A percentile compares a stretch with the other conserved stretches of the same genome.
Evolutionary conservation across 2,888 invertebrate genomes (phyloP).

Genomic region (Drosophila paranaensis): DNA sequence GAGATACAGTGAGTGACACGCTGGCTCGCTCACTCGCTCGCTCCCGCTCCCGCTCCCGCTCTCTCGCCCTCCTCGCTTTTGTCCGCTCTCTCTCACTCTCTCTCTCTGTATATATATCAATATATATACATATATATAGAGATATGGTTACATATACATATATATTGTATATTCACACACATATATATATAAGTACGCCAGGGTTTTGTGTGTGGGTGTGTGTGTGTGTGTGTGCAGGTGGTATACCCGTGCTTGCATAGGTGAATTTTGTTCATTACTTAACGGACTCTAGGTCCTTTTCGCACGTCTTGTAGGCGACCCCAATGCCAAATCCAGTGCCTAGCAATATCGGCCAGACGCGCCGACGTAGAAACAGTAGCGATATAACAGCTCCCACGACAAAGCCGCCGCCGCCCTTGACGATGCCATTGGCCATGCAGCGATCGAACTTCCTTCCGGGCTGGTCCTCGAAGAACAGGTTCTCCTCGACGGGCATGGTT

Average conservation of each 20-base stretch:
- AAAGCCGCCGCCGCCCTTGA: constrained; percentile 72
- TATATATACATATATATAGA: too few relatives aligned
- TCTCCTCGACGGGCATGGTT: constrained; percentile 48
- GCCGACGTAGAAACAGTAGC: constrained; percentile 65
- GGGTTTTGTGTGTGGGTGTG: not conserved
- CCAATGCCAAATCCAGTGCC: constrained; percentile 73
- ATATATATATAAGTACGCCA: not conserved
- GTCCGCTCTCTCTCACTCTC: too few relatives aligned
- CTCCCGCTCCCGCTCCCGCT: not conserved
- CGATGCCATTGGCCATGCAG: constrained; percentile 67
- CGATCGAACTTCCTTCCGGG: constrained; percentile 58
- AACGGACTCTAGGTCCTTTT: constrained; percentile 55
- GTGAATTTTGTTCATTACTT: constrained; percentile 30
- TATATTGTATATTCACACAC: not conserved
- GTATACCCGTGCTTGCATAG: not conserved
- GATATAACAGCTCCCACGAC: constrained; percentile 70
- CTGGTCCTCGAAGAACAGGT: constrained; percentile 58
- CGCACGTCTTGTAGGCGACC: constrained; percentile 67
- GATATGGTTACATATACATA: not conserved
- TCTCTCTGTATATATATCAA: not conserved
- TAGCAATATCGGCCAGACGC: constrained; percentile 68
- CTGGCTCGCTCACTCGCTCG: not conserved
- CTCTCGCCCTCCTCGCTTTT: not conserved
- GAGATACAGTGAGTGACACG: not conserved
- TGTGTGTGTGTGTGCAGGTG: not conserved